Evolutionary conservation across 2,888 invertebrate genomes (phyloP).

Genomic region (Elmis aenea): DNA sequence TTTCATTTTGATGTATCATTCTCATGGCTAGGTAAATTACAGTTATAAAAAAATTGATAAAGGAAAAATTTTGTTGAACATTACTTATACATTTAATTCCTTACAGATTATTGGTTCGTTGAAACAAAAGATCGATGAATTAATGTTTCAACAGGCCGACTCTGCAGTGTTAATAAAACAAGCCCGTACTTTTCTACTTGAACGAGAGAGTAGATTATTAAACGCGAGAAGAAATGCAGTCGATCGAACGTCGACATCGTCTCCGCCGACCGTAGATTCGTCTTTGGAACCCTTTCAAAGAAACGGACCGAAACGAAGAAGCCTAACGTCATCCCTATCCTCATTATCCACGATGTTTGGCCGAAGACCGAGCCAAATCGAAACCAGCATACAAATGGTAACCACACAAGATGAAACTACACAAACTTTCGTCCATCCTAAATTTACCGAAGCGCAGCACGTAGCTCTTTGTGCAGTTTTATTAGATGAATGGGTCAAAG

Average conservation of each 20-base stretch:
- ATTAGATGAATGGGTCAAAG: slow-evolving; percentile 93
- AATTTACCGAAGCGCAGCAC: slow-evolving; percentile 51
- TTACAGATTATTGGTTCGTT: slow-evolving; percentile 68
- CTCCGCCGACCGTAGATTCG: slow-evolving; percentile 18
- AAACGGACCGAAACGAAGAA: slow-evolving; percentile 67
- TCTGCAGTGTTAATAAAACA: slow-evolving; percentile 64
- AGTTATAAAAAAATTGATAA: too few species aligned
- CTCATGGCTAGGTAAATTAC: too few species aligned
- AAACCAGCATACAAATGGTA: slow-evolving; percentile 31
- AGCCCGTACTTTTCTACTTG: slow-evolving; percentile 73
- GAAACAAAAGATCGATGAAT: slow-evolving; percentile 82
- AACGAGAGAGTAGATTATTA: slow-evolving; percentile 70
- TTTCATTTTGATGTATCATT: too few species aligned
- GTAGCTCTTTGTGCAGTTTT: slow-evolving; percentile 79
- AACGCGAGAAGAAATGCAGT: slow-evolving; percentile 62
- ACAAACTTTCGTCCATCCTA: slow-evolving; percentile 37
- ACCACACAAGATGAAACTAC: slow-evolving; percentile 32
- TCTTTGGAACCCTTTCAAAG: slow-evolving; percentile 56
- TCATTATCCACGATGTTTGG: slow-evolving; percentile 60
- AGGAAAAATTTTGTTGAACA: too few species aligned
- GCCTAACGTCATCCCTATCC: slow-evolving; percentile 69
- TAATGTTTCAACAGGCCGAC: slow-evolving; percentile 58
- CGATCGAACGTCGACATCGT: slow-evolving; percentile 40
- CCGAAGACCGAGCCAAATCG: slow-evolving; percentile 54
- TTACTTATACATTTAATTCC: too few species aligned